Percentiles rank a stretch among this genome's conserved stretches.
Conservation (phyloP, 1,140 invertebrate species). For the Orius laevigatus region DNA sequence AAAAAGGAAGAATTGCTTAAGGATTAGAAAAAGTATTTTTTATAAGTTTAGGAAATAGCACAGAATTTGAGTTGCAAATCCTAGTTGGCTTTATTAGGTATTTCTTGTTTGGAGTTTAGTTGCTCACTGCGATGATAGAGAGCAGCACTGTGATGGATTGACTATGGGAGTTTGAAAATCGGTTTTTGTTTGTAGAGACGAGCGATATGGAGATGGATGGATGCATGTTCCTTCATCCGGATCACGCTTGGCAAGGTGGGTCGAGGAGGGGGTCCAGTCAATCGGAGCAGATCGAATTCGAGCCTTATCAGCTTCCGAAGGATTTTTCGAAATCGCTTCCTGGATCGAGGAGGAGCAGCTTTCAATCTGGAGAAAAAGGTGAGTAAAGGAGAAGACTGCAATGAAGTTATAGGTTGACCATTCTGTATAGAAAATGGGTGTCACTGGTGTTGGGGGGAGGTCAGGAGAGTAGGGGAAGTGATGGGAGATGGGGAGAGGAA, state of each 20-base stretch:
- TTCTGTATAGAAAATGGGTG: too few species aligned
- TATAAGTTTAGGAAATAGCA: too few species aligned
- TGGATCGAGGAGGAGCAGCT: constrained; percentile 64
- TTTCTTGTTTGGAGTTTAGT: neutral
- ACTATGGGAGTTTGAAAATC: constrained; percentile 1
- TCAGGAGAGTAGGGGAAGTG: too few species aligned
- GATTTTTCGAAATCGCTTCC: constrained; percentile 72
- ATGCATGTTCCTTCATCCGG: constrained; percentile 49
- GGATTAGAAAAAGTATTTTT: too few species aligned
- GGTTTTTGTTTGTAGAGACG: constrained; percentile 36
- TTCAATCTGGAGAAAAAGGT: constrained; percentile 33
- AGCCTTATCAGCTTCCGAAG: constrained; percentile 66
- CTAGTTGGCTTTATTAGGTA: neutral
- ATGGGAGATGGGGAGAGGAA: too few species aligned
- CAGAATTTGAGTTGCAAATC: too few species aligned
- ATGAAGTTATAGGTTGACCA: too few species aligned
- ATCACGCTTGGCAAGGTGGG: constrained; percentile 48
- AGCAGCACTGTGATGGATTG: neutral
- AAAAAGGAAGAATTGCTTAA: too few species aligned
- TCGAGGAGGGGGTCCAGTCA: constrained; percentile 67
- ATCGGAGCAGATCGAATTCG: constrained; percentile 66
- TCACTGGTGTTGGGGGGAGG: too few species aligned
- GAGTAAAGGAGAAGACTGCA: too few species aligned
- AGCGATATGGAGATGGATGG: constrained; percentile 39
- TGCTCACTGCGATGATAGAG: neutral